Evolutionary conservation across 2,888 invertebrate genomes (phyloP).

Genomic region (Heterodera filipjevi): DNA sequence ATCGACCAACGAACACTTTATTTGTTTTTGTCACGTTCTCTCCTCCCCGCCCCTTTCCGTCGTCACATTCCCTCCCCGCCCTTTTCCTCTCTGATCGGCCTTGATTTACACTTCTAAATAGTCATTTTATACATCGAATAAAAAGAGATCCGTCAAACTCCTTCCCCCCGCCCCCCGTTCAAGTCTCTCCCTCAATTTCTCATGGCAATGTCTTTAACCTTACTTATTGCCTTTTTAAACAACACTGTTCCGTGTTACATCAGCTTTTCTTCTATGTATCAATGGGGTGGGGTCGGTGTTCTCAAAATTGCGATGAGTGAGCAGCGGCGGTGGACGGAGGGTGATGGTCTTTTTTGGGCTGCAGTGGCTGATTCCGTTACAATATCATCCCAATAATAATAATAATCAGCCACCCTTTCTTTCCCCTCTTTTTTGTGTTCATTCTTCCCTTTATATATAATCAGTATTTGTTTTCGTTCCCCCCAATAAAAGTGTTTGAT

Average conservation of each 20-base stretch:
- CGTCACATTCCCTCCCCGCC: background rate
- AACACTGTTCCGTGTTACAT: background rate
- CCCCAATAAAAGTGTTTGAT: background rate
- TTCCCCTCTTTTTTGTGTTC: background rate
- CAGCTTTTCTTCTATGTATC: background rate
- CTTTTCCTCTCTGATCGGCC: background rate
- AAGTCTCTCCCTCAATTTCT: background rate
- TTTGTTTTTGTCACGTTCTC: background rate
- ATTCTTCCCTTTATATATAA: background rate
- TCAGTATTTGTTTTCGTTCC: background rate
- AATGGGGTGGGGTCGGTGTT: background rate
- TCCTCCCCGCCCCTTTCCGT: background rate
- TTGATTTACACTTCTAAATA: background rate
- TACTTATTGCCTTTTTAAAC: background rate
- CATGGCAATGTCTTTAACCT: background rate
- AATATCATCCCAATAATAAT: background rate
- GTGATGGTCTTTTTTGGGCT: background rate
- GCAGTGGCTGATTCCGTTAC: background rate
- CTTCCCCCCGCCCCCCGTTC: background rate
- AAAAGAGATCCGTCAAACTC: background rate
- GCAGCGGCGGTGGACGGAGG: background rate
- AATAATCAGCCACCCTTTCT: background rate
- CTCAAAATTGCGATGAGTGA: background rate
- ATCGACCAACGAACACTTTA: background rate
- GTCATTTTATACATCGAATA: background rate